phyloP scores from a whole-genome alignment of 2,888 invertebrate genomes.

The Nesidiocoris tenuis region DNA sequence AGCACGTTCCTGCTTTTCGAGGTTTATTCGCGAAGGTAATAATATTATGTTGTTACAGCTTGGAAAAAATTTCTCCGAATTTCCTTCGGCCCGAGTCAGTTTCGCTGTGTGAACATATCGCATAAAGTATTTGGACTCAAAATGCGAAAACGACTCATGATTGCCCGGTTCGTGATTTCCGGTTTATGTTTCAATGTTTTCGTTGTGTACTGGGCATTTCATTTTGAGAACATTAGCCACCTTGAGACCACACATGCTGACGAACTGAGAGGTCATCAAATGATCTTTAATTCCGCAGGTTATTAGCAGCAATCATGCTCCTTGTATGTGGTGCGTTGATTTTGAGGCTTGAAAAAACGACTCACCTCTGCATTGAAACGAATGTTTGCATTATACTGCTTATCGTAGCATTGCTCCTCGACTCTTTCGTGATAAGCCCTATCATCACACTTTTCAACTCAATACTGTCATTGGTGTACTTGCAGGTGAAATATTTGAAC shows the following conservation, averaged over 20 bases:
- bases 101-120: background rate
- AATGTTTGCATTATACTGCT: background rate
- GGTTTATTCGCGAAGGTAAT: no score
- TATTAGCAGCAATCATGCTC: background rate
- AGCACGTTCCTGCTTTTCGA: no score
- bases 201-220: no score
- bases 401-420: background rate
- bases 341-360: background rate
- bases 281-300: no score
- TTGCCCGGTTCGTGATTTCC: no score
- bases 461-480: background rate
- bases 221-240: no score
- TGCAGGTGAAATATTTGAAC: no score
- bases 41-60: no score
- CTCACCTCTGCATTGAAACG: background rate
- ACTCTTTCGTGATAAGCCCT: background rate
- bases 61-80: background rate
- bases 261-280: no score
- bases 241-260: no score
- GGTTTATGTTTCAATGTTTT: no score
- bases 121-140: background rate
- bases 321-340: background rate
- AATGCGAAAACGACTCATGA: no score
- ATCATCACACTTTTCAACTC: background rate
- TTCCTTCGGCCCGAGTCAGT: background rate